Evolutionary conservation across 2,113 vertebrate genomes (phyloP), one percentile per base, ranked within the genome.

Genomic region (Willisornis vidua): DNA sequence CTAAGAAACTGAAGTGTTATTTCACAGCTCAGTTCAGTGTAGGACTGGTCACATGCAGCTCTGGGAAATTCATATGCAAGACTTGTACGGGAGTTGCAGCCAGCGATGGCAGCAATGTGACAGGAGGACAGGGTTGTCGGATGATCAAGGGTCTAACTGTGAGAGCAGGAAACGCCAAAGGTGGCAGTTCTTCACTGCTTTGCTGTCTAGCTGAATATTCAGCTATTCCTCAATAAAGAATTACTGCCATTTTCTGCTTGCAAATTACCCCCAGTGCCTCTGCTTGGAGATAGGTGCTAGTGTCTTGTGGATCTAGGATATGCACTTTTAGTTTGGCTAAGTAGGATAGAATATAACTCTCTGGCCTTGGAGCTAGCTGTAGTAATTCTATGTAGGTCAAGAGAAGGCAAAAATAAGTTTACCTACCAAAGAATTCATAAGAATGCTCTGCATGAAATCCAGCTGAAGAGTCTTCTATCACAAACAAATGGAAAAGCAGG

Each of bases 381-480:
- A 71, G 23, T 25, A 63, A 68, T 63, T 85, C 51, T 68, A 8
- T 65, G 57, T 29, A 66, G 52, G 8, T 35, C 29, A 85, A 87
- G 35, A 51, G 33, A 8, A 85, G 22, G 17, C 71, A 71, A 13
- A 75, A 80, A 84, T 20, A 87, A 51, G 19, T 39, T 63, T 74
- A 35, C 0, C 0, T 52, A 85, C 14, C 8, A 24, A 54, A 41
- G 57, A 51, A 16, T 43, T 52, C 17, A 3, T 15, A 63, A 26
- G 39, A 90, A 74, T 43, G 6, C 16, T 55, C 12, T 55, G 29
- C 17, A 55, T 51, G 75, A 85, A 91, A 74, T 85, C 43, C 31
- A 84, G 17, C 12, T 67, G 35, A 61, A n/a, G 31, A 43, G 7
- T 43, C 25, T 67, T 67, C 43, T 67, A 22, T 37, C 43, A 59